These are phyloP conservation scores for Tichodroma muraria DNA, from an alignment of 2,113 vertebrate species.

Conservation along the genomic window DNA sequence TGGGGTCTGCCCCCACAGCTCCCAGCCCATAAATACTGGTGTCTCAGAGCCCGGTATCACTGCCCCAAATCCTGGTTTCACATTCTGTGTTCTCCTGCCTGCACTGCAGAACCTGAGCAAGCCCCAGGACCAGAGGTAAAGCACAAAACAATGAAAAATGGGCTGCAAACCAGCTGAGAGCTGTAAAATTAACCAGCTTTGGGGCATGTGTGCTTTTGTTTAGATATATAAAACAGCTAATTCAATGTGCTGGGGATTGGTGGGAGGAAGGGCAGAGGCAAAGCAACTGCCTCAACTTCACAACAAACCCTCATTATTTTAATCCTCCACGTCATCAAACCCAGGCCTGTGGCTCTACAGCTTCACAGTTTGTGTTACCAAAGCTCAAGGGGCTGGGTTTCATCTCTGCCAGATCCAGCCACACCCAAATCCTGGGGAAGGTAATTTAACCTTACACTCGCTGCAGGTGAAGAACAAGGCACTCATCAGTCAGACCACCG, in stretches of 20 bases:
- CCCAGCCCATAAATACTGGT: neutral
- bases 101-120: neutral
- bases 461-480: neutral
- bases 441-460: neutral
- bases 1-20: neutral
- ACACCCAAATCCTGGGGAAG: neutral
- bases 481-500: accelerated
- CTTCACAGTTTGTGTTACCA: neutral
- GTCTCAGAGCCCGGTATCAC: neutral
- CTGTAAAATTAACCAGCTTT: neutral
- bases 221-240: neutral
- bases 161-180: neutral
- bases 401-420: neutral
- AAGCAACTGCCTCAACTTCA: neutral
- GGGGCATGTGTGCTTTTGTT: neutral
- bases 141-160: neutral
- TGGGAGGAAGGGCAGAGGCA: neutral
- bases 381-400: neutral
- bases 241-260: neutral
- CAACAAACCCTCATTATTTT: neutral
- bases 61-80: neutral
- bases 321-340: accelerated
- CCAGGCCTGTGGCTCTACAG: neutral
- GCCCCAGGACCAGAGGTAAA: neutral
- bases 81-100: neutral